A percentile compares a stretch with the other conserved stretches of the same genome.
Conservation (phyloP, 2,113 vertebrate species). For the Oncorhynchus tshawytscha region DNA sequence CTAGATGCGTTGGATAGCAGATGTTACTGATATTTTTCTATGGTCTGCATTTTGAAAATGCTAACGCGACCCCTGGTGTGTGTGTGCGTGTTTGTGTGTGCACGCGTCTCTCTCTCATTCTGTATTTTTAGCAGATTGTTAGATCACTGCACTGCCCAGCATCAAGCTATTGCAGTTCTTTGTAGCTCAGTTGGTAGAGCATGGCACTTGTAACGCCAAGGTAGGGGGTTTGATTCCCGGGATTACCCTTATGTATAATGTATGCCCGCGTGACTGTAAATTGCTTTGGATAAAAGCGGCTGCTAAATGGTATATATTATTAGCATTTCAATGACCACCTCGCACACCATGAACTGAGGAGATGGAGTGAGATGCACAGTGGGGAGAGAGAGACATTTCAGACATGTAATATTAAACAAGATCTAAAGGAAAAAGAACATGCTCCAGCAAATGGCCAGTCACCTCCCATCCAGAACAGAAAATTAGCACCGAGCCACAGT, state of each 20-base stretch:
- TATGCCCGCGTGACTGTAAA: too few relatives aligned
- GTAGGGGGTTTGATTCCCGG: too few relatives aligned
- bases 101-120: background rate
- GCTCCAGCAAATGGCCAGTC: background rate
- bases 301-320: too few relatives aligned
- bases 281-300: too few relatives aligned
- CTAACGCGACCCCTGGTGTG: too few relatives aligned
- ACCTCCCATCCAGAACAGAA: background rate
- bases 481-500: background rate
- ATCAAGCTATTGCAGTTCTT: background rate
- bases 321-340: conserved; percentile 9
- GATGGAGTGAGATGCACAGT: background rate
- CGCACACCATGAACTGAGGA: background rate
- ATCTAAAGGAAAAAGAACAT: background rate
- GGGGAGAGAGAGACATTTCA: background rate
- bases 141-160: background rate
- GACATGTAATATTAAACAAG: background rate
- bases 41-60: too few relatives aligned
- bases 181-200: too few relatives aligned
- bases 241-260: too few relatives aligned
- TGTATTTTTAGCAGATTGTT: background rate
- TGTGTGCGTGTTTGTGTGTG: too few relatives aligned
- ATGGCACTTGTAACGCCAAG: too few relatives aligned
- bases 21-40: too few relatives aligned
- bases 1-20: too few relatives aligned